These are phyloP conservation scores for Pantherophis vulpinus DNA, from an alignment of 2,797 vertebrate genomes.

Conservation along the genomic window DNA sequence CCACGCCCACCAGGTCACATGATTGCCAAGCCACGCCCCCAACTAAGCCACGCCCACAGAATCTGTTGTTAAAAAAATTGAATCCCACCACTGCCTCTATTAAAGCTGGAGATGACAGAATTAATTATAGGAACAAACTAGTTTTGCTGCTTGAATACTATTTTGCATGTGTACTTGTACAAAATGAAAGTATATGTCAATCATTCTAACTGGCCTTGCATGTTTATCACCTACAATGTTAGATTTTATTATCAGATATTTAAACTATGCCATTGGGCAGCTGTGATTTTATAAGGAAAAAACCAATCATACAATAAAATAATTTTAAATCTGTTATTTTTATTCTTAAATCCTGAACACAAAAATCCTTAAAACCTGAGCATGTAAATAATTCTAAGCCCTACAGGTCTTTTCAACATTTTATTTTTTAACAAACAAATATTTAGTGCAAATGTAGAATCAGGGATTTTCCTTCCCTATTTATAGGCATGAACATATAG, in stretches of 20 bases:
- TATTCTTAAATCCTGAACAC: neutral
- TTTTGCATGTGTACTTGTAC: neutral
- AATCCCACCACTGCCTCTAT: neutral
- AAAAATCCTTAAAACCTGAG: neutral
- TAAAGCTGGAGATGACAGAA: neutral
- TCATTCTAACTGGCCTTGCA: neutral
- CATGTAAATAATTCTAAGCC: neutral
- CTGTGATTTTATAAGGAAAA: neutral
- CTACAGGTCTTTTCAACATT: neutral
- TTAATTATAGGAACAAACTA: neutral
- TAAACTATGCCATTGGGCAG: neutral
- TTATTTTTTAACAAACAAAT: neutral
- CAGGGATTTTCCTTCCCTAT: neutral
- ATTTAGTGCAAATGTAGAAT: neutral
- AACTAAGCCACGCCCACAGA: too few species aligned
- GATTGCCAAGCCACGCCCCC: too few species aligned
- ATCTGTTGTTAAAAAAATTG: too few species aligned
- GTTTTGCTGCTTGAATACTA: neutral
- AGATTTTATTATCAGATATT: neutral
- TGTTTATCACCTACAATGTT: neutral
- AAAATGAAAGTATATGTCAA: neutral
- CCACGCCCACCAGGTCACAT: too few species aligned
- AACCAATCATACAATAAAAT: neutral
- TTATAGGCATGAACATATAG: neutral
- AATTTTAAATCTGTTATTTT: neutral